Evolutionary conservation across 2,797 vertebrate species (phyloP).

Genomic region (Cacajao melanocephalus): DNA sequence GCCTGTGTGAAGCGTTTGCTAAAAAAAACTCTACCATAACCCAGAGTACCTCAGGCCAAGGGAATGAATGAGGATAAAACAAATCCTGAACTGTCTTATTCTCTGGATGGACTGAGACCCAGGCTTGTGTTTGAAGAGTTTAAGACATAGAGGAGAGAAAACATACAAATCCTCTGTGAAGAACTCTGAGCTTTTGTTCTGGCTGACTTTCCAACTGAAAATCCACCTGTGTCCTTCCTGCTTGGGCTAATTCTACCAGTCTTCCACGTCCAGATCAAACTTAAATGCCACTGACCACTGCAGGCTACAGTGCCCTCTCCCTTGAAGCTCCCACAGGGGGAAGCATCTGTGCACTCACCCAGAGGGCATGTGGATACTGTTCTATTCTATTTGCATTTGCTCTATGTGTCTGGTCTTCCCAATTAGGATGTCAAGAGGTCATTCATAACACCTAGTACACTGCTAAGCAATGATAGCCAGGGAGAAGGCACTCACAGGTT

Average conservation of each 20-base stretch:
- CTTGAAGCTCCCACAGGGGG: background rate
- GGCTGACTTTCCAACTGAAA: background rate
- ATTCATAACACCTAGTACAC: background rate
- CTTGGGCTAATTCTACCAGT: background rate
- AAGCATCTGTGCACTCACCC: background rate
- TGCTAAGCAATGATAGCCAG: background rate
- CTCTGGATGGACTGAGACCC: background rate
- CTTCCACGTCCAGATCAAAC: background rate
- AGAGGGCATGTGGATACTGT: accelerated
- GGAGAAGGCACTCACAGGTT: background rate
- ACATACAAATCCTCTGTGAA: background rate
- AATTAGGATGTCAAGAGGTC: background rate
- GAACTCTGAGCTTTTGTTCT: background rate
- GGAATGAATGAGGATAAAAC: background rate
- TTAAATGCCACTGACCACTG: background rate
- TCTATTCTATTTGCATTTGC: background rate
- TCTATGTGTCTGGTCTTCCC: background rate
- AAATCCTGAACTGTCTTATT: background rate
- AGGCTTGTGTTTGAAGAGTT: background rate
- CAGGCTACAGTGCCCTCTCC: background rate
- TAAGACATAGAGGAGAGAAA: background rate
- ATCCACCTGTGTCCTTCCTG: background rate
- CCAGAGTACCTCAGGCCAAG: background rate
- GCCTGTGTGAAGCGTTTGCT: background rate
- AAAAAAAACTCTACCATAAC: background rate